phyloP scores from a whole-genome alignment of 2,888 invertebrate species.

The Dasypolia templi region DNA sequence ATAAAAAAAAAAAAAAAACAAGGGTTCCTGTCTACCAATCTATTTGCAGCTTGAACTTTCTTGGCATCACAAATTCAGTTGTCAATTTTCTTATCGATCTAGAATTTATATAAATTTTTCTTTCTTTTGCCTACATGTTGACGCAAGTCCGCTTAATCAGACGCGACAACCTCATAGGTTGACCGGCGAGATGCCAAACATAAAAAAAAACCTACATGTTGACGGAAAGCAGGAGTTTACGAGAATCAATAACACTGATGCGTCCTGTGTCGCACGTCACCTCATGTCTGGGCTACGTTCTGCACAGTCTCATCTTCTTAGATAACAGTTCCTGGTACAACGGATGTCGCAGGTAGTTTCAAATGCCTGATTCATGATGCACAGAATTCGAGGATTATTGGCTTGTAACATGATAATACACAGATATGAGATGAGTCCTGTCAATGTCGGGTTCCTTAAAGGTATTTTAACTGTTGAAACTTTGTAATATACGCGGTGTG shows the following conservation, averaged over 20 bases:
- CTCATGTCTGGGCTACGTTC: conserved; percentile 21
- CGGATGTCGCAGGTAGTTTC: conserved; percentile 54
- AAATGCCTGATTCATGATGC: conserved; percentile 44
- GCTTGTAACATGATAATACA: conserved; percentile 19
- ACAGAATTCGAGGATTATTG: conserved; percentile 21
- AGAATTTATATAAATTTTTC: not conserved
- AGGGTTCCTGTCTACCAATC: not conserved
- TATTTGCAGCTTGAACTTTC: not conserved
- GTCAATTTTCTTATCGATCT: not conserved
- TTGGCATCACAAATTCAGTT: not conserved
- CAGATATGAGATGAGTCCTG: not conserved
- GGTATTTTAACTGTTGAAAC: too few relatives aligned
- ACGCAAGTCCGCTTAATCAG: too few relatives aligned
- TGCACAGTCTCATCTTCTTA: conserved; percentile 26
- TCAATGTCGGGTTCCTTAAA: not conserved
- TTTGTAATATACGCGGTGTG: not conserved
- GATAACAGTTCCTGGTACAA: conserved; percentile 52
- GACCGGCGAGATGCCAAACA: too few relatives aligned
- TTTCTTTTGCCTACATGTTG: too few relatives aligned
- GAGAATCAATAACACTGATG: conserved; percentile 13
- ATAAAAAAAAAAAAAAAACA: too few relatives aligned
- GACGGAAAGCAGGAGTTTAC: not conserved
- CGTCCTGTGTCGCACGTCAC: conserved; percentile 16
- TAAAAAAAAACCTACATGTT: too few relatives aligned
- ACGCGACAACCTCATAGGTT: too few relatives aligned